Conservation (phyloP, 1,140 invertebrate genomes). For the Drosophila orosa region DNA sequence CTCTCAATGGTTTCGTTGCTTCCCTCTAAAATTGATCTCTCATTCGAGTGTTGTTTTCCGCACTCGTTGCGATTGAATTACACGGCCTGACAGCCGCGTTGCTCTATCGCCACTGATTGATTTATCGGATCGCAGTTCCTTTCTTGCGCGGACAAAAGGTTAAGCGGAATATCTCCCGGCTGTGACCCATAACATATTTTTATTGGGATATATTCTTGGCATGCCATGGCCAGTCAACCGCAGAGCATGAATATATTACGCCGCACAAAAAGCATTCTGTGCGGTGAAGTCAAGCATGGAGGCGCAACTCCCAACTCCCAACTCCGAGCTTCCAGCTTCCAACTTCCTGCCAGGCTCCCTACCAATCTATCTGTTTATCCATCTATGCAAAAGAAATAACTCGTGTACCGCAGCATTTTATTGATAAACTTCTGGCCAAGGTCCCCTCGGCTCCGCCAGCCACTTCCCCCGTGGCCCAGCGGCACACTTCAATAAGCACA, state of each 20-base stretch:
- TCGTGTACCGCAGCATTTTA: conserved; percentile 79
- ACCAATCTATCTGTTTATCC: conserved; percentile 56
- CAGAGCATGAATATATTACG: conserved; percentile 54
- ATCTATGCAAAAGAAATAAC: conserved; percentile 79
- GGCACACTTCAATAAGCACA: conserved; percentile 64
- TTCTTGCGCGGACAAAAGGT: conserved; percentile 22
- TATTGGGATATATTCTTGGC: conserved; percentile 28
- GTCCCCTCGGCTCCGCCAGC: neutral
- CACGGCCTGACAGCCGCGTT: conserved; percentile 60
- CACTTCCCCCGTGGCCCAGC: conserved; percentile 1
- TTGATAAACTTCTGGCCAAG: conserved; percentile 73
- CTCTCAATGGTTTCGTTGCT: conserved; percentile 3
- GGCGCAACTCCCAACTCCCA: neutral
- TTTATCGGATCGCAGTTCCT: conserved; percentile 48
- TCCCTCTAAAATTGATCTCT: conserved; percentile 35
- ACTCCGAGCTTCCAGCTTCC: neutral
- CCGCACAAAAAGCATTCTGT: conserved; percentile 48
- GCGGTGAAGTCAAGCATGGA: conserved; percentile 67
- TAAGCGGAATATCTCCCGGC: conserved; percentile 17
- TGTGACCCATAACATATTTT: conserved; percentile 45
- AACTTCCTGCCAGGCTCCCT: conserved; percentile 32
- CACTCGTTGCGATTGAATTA: conserved; percentile 54
- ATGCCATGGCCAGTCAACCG: conserved; percentile 26
- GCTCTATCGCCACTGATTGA: conserved; percentile 48
- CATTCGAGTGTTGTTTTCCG: conserved; percentile 66